phyloP scores from a whole-genome alignment of 1,140 invertebrate species.

The Elymnias hypermnestra region DNA sequence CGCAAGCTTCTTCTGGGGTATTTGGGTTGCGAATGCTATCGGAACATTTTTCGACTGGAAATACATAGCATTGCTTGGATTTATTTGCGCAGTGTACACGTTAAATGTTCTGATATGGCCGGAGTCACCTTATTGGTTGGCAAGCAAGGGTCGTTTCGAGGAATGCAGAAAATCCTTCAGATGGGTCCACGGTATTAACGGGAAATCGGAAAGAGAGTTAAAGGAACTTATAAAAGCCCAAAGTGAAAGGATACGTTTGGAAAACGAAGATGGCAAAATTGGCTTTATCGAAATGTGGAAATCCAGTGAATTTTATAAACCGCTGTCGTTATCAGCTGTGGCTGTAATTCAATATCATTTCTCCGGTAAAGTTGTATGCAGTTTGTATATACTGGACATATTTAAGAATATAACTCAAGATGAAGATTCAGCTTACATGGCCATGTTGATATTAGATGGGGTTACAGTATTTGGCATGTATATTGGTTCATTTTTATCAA shows the following conservation, averaged over 20 bases:
- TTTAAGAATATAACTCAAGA: slow-evolving; percentile 8
- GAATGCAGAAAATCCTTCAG: slow-evolving; percentile 24
- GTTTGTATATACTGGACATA: slow-evolving; percentile 15
- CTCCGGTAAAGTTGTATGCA: slow-evolving; percentile 9
- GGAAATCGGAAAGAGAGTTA: slow-evolving; percentile 28
- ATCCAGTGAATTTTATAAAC: slow-evolving; percentile 9
- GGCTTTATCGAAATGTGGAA: slow-evolving; percentile 2
- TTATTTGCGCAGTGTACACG: slow-evolving; percentile 24
- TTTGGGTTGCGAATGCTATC: slow-evolving; percentile 36
- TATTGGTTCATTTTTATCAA: slow-evolving; percentile 9
- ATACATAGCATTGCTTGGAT: slow-evolving; percentile 31
- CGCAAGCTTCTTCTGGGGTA: slow-evolving; percentile 34
- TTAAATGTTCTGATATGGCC: slow-evolving; percentile 27
- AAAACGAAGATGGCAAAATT: slow-evolving; percentile 2
- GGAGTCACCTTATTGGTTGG: slow-evolving; percentile 45
- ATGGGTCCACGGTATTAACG: slow-evolving; percentile 30
- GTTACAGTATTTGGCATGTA: slow-evolving; percentile 16
- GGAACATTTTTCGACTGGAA: slow-evolving; percentile 41
- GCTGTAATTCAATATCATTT: slow-evolving; percentile 10
- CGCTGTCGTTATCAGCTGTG: neutral
- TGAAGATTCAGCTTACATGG: slow-evolving; percentile 1
- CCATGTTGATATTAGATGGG: slow-evolving; percentile 16
- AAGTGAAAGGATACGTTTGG: neutral
- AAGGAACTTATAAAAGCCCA: slow-evolving; percentile 22
- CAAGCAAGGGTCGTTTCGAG: slow-evolving; percentile 27